Base-by-base conservation (phyloP, 2,113 vertebrate genomes). In the Phrynosoma blainvillii region DNA sequence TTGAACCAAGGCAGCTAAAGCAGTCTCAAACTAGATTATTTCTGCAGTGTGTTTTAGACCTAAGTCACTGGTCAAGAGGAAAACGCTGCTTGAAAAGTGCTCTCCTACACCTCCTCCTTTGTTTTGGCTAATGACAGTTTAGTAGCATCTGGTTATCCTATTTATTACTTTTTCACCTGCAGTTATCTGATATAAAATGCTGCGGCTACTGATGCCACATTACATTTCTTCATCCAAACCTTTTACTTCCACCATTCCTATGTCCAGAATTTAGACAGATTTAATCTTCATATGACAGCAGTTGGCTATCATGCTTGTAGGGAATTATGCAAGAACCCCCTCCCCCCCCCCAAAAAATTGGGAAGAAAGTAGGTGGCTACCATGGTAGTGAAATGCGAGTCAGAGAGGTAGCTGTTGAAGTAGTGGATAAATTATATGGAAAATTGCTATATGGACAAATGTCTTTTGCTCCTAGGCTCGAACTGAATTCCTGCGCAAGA, bases 401-500 rank as follows among this genome's bases (percentile, higher is more conserved):
- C 18, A 30, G n/a, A 9, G 30, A 36, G n/a, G 30, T 23, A 27
- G 18, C 18, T 52, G 23, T 47, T 32, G 52, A 79, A 13, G 70
- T 32, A 16, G 13, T 6, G 14, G 11, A 21, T 8, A 86, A n/a
- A 54, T 42, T 25, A 12, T 59, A 74, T 23, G 5, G 13, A 54
- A 56, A 30, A 16, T 20, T 74, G 14, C 9, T 73, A 25, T 14
- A 59, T 11, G 21, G 20, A 25, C 18, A 52, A 14, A 18, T 47
- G 0, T 56, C 16, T 62, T 80, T n/a, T 68, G 27, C 81, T 56
- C 47, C 88, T 92, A 99, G 98, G 98, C 98, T 32, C 97, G 98
- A 56, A 99, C 98, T 4, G 97, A 98, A 25, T 97, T 95, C 92
- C 94, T 99, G 14, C 96, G 98, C 81, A 97, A 94, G 70, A 98